Conservation (phyloP, 2,113 vertebrate species). For the Prionailurus viverrinus region DNA sequence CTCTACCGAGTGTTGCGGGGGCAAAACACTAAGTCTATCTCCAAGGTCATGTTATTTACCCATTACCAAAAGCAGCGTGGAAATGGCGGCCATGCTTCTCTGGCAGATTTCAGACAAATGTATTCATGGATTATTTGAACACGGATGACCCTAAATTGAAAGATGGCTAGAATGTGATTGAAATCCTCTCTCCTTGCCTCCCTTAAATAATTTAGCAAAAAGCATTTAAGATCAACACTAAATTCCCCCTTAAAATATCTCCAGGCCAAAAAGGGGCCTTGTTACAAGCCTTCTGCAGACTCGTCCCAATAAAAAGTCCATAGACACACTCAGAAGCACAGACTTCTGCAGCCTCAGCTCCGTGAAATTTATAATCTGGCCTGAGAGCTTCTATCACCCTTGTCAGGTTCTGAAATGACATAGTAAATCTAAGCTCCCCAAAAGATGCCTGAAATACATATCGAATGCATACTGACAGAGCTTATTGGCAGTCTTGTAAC, state of each 20-base stretch:
- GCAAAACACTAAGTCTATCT: too few species aligned
- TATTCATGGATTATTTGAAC: not conserved
- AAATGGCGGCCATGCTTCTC: not conserved
- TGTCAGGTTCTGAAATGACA: not conserved
- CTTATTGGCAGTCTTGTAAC: not conserved
- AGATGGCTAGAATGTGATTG: not conserved
- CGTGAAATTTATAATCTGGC: not conserved
- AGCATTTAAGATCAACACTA: not conserved
- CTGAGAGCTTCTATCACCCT: not conserved
- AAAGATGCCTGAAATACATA: not conserved
- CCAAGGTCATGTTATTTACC: not conserved
- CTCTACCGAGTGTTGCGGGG: not conserved
- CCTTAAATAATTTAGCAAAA: not conserved
- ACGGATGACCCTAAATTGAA: not conserved
- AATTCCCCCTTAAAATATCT: not conserved
- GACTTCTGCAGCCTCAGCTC: not conserved
- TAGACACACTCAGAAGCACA: not conserved
- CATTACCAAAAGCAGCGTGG: not conserved
- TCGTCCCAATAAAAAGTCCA: not conserved
- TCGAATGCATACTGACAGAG: accelerated
- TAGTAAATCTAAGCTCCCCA: not conserved
- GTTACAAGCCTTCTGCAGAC: not conserved
- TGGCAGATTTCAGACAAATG: not conserved
- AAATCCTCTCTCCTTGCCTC: not conserved
- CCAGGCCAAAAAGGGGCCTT: not conserved